A percentile compares a stretch with the other conserved stretches of the same genome.
phyloP scores from a whole-genome alignment of 2,888 invertebrate species.

The Apodemia hepburni region DNA sequence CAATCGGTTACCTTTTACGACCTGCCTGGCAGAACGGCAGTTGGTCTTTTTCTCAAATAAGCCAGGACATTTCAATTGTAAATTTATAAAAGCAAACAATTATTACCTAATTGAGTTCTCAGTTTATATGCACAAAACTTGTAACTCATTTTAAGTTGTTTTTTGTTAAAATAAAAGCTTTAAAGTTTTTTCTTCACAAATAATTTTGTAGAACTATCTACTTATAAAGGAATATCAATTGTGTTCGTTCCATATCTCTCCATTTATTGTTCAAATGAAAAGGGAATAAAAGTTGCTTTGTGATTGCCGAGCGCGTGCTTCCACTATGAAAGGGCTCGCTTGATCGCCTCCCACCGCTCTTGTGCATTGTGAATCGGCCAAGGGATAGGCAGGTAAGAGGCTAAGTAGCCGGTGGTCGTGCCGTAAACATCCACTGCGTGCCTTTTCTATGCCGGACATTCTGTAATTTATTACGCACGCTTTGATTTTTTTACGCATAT shows the following conservation, averaged over 20 bases:
- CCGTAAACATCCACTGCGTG: conserved; percentile 16
- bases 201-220: no score
- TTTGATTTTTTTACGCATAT: conserved; percentile 2
- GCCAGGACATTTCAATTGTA: no score
- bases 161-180: no score
- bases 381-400: conserved; percentile 51
- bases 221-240: conserved; percentile 3
- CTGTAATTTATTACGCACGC: conserved; percentile 4
- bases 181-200: no score
- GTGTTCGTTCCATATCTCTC: not conserved
- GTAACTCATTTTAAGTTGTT: no score
- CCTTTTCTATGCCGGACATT: not conserved
- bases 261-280: conserved; percentile 41
- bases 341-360: conserved; percentile 38
- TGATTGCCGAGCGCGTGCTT: conserved; percentile 40
- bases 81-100: no score
- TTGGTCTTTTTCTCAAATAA: no score
- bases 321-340: conserved; percentile 46
- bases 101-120: no score
- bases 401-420: conserved; percentile 34
- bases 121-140: no score
- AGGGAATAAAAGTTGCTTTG: conserved; percentile 42
- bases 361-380: conserved; percentile 42
- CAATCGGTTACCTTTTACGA: no score
- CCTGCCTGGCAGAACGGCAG: no score